phyloP scores from a whole-genome alignment of 2,797 vertebrate genomes.

The Phylloscopus collybita region DNA sequence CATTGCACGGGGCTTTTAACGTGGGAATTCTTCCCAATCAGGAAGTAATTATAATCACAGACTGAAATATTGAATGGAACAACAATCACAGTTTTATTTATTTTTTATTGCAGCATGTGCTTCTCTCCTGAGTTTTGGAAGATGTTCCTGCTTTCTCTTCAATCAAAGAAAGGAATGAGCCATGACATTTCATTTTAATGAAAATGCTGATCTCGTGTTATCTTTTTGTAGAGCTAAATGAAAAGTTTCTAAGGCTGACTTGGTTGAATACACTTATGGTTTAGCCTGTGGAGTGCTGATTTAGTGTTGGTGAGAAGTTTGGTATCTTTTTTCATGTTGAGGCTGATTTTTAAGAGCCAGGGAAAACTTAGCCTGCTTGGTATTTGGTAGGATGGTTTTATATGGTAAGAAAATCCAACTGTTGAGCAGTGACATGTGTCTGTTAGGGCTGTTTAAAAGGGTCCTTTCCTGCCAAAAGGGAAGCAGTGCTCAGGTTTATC shows the following conservation, averaged over 20 bases:
- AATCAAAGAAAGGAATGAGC: conserved; percentile 50
- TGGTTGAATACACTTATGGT: conserved; percentile 11
- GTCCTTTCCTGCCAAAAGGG: background rate
- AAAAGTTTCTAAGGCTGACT: conserved; percentile 4
- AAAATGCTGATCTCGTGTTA: conserved; percentile 47
- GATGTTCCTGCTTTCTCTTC: conserved; percentile 18
- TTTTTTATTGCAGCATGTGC: conserved; percentile 37
- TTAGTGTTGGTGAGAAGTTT: background rate
- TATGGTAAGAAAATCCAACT: background rate
- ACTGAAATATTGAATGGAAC: conserved; percentile 43
- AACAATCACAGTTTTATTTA: conserved; percentile 41
- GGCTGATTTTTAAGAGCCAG: background rate
- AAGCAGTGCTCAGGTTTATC: background rate
- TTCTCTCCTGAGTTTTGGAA: conserved; percentile 55
- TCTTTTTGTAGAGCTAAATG: conserved; percentile 21
- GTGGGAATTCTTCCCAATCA: conserved; percentile 24
- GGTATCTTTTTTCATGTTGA: background rate
- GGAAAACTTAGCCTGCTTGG: background rate
- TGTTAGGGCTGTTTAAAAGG: background rate
- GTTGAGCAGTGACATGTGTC: background rate
- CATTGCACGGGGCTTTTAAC: background rate
- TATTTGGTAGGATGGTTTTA: background rate
- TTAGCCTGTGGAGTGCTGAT: background rate
- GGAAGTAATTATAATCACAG: conserved; percentile 41
- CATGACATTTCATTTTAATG: conserved; percentile 59